Conservation (phyloP, 2,888 invertebrate species). For the Drosophila hamatofila region DNA sequence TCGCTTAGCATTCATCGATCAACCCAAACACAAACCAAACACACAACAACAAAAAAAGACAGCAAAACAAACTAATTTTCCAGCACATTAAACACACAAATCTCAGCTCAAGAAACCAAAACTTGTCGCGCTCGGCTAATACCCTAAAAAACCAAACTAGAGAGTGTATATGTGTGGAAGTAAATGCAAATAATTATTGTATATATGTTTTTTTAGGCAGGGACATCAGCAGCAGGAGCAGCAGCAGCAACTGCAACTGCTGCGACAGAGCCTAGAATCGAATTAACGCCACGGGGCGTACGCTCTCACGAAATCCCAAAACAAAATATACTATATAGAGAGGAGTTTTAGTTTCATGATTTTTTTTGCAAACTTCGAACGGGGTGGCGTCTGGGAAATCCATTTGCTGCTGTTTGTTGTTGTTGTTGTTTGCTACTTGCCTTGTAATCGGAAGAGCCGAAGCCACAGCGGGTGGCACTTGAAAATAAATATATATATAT, state of each 20-base stretch:
- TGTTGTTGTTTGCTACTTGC: constrained; percentile 33
- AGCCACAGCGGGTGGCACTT: constrained; percentile 74
- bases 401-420: constrained; percentile 33
- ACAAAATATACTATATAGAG: constrained; percentile 24
- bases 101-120: constrained; percentile 20
- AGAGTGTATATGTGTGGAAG: background rate
- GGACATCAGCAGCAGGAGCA: background rate
- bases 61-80: constrained; percentile 75
- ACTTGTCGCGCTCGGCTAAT: constrained; percentile 34
- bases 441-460: constrained; percentile 77
- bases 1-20: constrained; percentile 7
- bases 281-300: constrained; percentile 74
- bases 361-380: constrained; percentile 47
- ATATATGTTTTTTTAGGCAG: constrained; percentile 71
- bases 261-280: constrained; percentile 61
- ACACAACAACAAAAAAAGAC: constrained; percentile 50
- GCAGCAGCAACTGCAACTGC: constrained; percentile 14
- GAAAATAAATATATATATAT: constrained; percentile 28
- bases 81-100: constrained; percentile 64
- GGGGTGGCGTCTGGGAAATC: constrained; percentile 76
- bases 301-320: constrained; percentile 69
- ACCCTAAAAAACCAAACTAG: constrained; percentile 14
- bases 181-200: constrained; percentile 78
- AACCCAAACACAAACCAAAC: constrained; percentile 29
- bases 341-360: constrained; percentile 5